Base-by-base conservation (phyloP, 2,888 invertebrate species). In the Lycia hirtaria region DNA sequence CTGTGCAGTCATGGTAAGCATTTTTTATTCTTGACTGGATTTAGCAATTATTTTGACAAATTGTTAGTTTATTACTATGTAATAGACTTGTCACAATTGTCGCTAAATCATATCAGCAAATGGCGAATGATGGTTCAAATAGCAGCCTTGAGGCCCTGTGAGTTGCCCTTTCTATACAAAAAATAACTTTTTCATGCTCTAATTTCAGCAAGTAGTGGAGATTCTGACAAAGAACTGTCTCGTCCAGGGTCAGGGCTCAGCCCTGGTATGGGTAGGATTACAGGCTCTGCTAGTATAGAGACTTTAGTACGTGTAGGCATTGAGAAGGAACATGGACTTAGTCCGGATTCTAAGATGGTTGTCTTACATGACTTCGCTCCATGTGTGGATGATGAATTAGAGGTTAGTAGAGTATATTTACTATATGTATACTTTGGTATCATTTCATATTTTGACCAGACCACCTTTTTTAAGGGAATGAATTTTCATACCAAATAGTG, bases 291-390 rank as follows among this genome's bases (percentile, higher is more conserved):
- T 30, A 98, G 97, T 77, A 97, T 98, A 63, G 97, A 98, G 83
- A 97, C 97, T 0, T 88, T 98, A 26, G 97, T 97, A 1, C 91
- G 97, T 72, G 97, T 97, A 20, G 98, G 98, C 12, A 96, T 98
- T 59, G 98, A 98, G 80, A 98, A 98, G 76, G 97, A 98, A 85
- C 97, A 97, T 87, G 97, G 97, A 0, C 90, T 97, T 5, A 97
- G 97, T 63, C 97, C 98, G 0, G 98, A 98, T 80, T 97, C 97
- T 45, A 98, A 98, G 92, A 98, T 98, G 97, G 96, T 98, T 60
- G 98, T 98, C 30, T 91, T 98, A 7, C 98, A 98, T 82, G 98
- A 98, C 82, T 98, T 98, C 81, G 96, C 96, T 10, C 98, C 98
- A 0, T 98, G 98, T 80, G 98, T 98, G 1, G 98, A 98, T 81